A percentile compares a stretch with the other conserved stretches of the same genome.
Conservation (phyloP, 2,797 vertebrate species). For the Bradypodion ventrale region DNA sequence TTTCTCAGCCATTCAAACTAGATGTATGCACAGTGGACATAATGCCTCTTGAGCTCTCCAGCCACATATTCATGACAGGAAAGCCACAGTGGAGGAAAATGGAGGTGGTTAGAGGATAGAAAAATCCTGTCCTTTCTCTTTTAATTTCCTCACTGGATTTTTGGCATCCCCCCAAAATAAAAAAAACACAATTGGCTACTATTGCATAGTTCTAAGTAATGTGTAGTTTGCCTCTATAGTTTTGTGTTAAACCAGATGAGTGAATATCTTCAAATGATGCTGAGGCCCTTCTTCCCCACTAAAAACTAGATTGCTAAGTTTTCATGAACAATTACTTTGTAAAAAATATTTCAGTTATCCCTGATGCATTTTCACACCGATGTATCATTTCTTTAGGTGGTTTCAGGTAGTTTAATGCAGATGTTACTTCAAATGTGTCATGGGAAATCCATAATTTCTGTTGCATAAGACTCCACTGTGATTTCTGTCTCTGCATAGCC, state of each 20-base stretch:
- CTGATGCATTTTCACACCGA: not conserved
- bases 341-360: not conserved
- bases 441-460: not conserved
- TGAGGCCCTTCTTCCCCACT: not conserved
- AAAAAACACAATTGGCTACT: not conserved
- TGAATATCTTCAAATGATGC: not conserved
- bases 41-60: not conserved
- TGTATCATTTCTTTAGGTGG: not conserved
- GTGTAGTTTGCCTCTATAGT: not conserved
- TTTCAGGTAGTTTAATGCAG: not conserved
- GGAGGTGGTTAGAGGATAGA: no score
- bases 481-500: not conserved
- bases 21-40: not conserved
- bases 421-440: not conserved
- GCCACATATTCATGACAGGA: not conserved
- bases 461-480: not conserved
- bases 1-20: not conserved
- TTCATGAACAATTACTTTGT: not conserved
- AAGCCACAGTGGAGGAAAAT: not conserved
- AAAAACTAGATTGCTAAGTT: not conserved
- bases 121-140: not conserved
- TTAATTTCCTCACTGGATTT: not conserved
- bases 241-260: not conserved
- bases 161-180: not conserved
- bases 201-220: not conserved